Evolutionary conservation across 2,888 invertebrate genomes (phyloP).

Genomic region (Tetramorium bicarinatum): DNA sequence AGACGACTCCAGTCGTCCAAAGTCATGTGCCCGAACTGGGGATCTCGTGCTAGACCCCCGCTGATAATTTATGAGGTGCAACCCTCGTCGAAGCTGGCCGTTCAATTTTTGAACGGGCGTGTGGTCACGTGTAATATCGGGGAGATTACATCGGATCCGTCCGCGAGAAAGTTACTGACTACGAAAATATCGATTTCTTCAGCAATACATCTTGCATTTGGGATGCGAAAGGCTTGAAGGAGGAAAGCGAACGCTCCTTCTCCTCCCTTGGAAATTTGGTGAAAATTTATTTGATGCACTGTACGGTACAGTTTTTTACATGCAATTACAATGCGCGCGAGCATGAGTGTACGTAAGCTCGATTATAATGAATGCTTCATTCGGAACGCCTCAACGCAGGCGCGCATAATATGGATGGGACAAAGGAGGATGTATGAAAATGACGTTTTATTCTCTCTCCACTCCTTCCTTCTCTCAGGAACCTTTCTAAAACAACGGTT

Average conservation of each 20-base stretch:
- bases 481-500: slow-evolving; percentile 51
- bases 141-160: slow-evolving; percentile 54
- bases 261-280: slow-evolving; percentile 14
- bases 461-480: slow-evolving; percentile 38
- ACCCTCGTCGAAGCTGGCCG: slow-evolving; percentile 61
- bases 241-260: slow-evolving; percentile 19
- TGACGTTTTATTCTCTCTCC: slow-evolving; percentile 42
- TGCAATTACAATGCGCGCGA: neutral
- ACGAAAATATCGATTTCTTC: slow-evolving; percentile 43
- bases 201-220: slow-evolving; percentile 26
- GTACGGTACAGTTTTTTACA: neutral
- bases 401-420: slow-evolving; percentile 25
- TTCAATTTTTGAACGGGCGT: slow-evolving; percentile 68
- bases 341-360: neutral
- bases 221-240: neutral
- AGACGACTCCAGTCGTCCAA: slow-evolving; percentile 63
- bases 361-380: neutral
- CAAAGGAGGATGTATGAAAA: slow-evolving; percentile 44
- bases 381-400: slow-evolving; percentile 40
- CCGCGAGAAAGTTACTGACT: slow-evolving; percentile 50
- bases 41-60: slow-evolving; percentile 68
- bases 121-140: slow-evolving; percentile 34
- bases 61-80: slow-evolving; percentile 77
- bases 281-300: slow-evolving; percentile 39
- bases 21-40: slow-evolving; percentile 71